Evolutionary conservation across 2,888 invertebrate genomes (phyloP).

Genomic region (Apamea monoglypha): DNA sequence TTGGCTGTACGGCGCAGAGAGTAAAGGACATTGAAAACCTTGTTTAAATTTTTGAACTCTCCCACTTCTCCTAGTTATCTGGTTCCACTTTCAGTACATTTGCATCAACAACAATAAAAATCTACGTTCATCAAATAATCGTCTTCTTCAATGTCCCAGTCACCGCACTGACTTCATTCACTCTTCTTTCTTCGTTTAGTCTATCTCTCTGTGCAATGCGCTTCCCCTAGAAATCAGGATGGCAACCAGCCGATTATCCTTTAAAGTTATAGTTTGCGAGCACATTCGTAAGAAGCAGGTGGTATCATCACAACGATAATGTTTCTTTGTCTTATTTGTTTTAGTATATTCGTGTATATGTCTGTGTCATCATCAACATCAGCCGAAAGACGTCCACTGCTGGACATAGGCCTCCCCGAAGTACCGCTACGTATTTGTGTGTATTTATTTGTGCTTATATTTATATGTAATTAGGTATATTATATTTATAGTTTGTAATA

Average conservation of each 20-base stretch:
- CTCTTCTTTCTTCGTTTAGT: not conserved
- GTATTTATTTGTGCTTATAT: not conserved
- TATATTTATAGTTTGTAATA: not conserved
- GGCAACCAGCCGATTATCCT: not conserved
- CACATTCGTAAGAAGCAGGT: not conserved
- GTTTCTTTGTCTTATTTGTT: too few relatives aligned
- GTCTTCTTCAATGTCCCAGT: not conserved
- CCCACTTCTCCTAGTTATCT: not conserved
- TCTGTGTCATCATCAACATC: too few relatives aligned
- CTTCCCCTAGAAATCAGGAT: not conserved
- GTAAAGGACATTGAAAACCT: not conserved
- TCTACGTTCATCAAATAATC: too few relatives aligned
- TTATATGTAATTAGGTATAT: not conserved
- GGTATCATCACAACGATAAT: not conserved
- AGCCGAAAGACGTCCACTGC: too few relatives aligned
- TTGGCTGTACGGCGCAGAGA: not conserved
- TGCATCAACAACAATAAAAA: not conserved
- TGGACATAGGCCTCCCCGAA: too few relatives aligned
- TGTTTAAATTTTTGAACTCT: not conserved
- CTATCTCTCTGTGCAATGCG: too few relatives aligned
- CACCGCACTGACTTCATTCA: not conserved
- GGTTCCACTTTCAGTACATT: not conserved
- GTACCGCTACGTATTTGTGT: not conserved
- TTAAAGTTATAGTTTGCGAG: not conserved
- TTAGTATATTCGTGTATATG: too few relatives aligned